Evolutionary conservation across 2,888 invertebrate genomes (phyloP).

Genomic region (Ditula angustiorana): DNA sequence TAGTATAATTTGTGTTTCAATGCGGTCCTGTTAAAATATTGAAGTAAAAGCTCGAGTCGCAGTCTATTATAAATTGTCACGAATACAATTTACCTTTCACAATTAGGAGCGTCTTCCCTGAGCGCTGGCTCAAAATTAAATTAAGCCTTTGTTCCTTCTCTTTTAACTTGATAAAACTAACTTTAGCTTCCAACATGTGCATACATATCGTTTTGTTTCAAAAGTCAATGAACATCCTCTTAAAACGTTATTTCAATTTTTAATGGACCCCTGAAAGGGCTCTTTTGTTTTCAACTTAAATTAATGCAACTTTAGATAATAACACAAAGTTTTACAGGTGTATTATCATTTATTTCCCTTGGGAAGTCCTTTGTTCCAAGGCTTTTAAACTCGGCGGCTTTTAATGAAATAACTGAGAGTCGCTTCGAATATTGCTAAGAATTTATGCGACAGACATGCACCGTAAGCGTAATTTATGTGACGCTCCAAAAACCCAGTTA

Average conservation of each 20-base stretch:
- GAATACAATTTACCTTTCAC: constrained; percentile 38
- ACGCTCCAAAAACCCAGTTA: constrained; percentile 48
- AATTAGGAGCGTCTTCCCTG: constrained; percentile 33
- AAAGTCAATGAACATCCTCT: background rate
- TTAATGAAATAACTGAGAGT: constrained; percentile 34
- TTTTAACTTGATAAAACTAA: constrained; percentile 28
- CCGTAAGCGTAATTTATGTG: constrained; percentile 32
- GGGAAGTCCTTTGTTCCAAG: constrained; percentile 26
- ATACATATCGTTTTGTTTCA: constrained; percentile 9
- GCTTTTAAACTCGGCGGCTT: constrained; percentile 24
- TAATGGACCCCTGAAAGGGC: background rate
- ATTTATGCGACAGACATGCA: constrained; percentile 38
- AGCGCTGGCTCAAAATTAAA: constrained; percentile 39
- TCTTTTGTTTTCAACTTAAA: background rate
- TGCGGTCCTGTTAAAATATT: constrained; percentile 23
- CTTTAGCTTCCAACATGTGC: constrained; percentile 5
- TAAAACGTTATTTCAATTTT: background rate
- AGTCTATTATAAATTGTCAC: constrained; percentile 27
- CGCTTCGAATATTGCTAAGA: constrained; percentile 34
- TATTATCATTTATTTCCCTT: constrained; percentile 27
- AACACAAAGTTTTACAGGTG: constrained; percentile 18
- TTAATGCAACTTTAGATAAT: constrained; percentile 4
- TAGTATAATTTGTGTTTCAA: constrained; percentile 1
- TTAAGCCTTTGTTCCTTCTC: constrained; percentile 36
- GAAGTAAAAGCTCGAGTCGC: constrained; percentile 21